Base-by-base conservation (phyloP, 1,140 invertebrate genomes). In the Drosophila tani region DNA sequence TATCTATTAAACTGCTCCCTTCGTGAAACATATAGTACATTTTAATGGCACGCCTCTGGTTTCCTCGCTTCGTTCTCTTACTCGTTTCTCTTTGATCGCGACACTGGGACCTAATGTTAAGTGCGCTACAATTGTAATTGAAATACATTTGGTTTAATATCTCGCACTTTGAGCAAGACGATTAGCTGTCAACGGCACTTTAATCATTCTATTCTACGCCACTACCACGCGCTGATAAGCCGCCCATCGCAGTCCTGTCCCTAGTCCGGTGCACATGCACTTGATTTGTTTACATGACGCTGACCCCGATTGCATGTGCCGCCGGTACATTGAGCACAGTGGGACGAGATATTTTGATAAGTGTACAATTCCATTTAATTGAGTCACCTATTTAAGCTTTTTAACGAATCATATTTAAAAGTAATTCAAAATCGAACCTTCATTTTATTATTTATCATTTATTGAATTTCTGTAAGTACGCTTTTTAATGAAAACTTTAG, bases 111-210 rank as follows among this genome's bases (percentile, higher is more conserved):
- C 66, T 58, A 41, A 58, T 71, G 50, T 53, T 47, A 77, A 77
- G 43, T 56, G 40, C 74, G 40, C 35, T 56, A 77, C 74, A 77
- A 77, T 77, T 77, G 75, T 55, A 78, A 60, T 69, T 69, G 47
- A 60, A 60, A 68, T 60, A 67, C 53, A 76, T 73, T 73, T 59
- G 45, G 67, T 43, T 41, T 71, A 58, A 76, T 76, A 77, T 53
- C 64, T 59, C 64, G 49, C 56, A 68, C 47, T 67, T 77, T 55
- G 56, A 77, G 63, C 75, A 59, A 76, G 47, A 59, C 55, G 73
- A 60, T 59, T 77, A 67, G 75, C 75, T 67, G 75, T 67, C 74
- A 77, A 45, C 75, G 74, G 47, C 63, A 58, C 56, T 56, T 77
- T 77, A 77, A 76, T 76, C 53, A 76, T 50, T 43, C 63, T 68